Conservation (phyloP, 2,113 vertebrate genomes). For the Rhizomys pruinosus region DNA sequence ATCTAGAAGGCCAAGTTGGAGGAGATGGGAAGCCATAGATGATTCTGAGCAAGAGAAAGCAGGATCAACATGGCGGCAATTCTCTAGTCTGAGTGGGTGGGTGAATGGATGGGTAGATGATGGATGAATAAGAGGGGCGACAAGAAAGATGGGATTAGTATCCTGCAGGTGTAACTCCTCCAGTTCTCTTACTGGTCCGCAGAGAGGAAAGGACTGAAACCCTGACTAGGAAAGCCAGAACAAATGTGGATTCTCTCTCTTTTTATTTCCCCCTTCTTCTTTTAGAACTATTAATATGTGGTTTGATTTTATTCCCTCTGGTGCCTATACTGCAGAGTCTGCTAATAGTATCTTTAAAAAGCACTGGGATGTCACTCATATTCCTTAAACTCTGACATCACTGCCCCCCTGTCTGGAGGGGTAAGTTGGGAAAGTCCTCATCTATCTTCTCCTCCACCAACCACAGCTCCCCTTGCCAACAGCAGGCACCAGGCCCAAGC, state of each 20-base stretch:
- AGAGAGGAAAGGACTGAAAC: not conserved
- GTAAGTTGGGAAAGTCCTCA: not conserved
- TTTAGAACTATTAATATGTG: not conserved
- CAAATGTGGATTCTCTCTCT: not conserved
- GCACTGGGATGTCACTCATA: not conserved
- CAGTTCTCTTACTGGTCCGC: not conserved
- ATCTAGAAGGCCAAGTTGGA: not conserved
- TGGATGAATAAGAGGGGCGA: not conserved
- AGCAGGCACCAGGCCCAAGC: not conserved
- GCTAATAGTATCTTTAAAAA: not conserved
- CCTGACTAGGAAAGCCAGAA: not conserved
- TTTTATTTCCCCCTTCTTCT: not conserved
- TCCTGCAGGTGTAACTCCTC: not conserved
- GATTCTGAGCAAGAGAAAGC: not conserved
- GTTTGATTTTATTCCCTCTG: not conserved
- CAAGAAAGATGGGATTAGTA: not conserved
- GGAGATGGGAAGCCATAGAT: not conserved
- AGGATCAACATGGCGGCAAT: rapidly evolving
- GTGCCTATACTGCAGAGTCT: not conserved
- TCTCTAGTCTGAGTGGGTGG: not conserved
- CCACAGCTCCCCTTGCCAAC: constrained; percentile 8
- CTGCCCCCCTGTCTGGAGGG: not conserved
- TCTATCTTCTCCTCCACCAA: not conserved
- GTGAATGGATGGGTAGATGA: not conserved
- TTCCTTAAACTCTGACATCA: not conserved